phyloP scores from a whole-genome alignment of 2,888 invertebrate genomes.

The Suillia variegata region DNA sequence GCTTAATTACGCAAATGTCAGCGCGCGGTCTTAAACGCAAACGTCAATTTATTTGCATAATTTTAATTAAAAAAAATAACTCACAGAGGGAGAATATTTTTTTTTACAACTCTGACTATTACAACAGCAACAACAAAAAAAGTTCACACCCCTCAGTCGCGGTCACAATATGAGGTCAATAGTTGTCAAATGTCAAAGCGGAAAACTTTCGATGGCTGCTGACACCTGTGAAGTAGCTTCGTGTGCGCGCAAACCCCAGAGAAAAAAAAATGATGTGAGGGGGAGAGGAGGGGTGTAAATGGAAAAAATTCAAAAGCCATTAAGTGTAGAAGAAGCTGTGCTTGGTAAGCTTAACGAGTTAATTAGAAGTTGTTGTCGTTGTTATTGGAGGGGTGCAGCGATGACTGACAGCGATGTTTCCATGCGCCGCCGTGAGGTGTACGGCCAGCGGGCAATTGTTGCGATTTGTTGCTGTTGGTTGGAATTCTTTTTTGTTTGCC shows the following conservation, averaged over 20 bases:
- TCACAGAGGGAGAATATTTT: no score
- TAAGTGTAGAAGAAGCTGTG: slow-evolving; percentile 27
- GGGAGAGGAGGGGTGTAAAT: no score
- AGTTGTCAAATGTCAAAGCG: background rate
- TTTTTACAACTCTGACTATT: no score
- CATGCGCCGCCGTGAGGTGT: no score
- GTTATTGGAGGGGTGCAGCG: slow-evolving; percentile 26
- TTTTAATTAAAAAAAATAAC: slow-evolving; percentile 45
- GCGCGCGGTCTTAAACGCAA: slow-evolving; percentile 29
- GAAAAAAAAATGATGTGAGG: no score
- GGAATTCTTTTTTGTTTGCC: no score
- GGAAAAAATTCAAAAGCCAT: slow-evolving; percentile 31
- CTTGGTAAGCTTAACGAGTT: slow-evolving; percentile 50
- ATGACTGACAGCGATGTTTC: background rate
- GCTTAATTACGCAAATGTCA: slow-evolving; percentile 39
- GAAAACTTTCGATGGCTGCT: background rate
- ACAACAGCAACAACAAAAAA: background rate
- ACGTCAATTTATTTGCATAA: slow-evolving; percentile 52
- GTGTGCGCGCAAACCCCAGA: no score
- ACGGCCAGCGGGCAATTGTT: no score
- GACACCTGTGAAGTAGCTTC: slow-evolving; percentile 2
- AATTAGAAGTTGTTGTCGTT: slow-evolving; percentile 50
- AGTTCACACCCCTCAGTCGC: background rate
- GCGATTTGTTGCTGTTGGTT: no score
- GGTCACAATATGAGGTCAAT: slow-evolving; percentile 3